These are phyloP conservation scores for Hylaeus volcanicus DNA, from an alignment of 1,140 invertebrate species.

Conservation along the genomic window DNA sequence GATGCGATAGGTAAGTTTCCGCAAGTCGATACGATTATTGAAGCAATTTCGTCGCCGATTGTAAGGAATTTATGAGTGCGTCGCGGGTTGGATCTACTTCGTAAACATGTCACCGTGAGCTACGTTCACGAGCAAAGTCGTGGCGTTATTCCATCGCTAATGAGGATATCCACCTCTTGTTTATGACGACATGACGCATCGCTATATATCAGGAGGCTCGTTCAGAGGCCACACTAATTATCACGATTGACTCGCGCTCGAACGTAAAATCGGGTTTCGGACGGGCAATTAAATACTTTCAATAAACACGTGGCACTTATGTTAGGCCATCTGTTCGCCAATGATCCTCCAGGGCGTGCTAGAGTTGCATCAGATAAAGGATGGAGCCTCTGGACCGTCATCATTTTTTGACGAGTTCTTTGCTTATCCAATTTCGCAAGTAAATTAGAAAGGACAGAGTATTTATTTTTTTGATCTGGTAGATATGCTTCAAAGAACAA, in stretches of 20 bases:
- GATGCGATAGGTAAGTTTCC: no score
- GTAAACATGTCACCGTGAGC: conserved; percentile 14
- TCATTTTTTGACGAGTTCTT: background rate
- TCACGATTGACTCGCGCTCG: background rate
- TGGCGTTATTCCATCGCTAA: conserved; percentile 21
- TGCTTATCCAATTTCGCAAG: no score
- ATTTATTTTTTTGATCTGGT: no score
- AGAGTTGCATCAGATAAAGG: background rate
- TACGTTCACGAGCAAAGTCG: background rate
- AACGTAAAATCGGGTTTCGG: background rate
- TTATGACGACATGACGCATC: background rate
- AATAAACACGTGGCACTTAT: conserved; percentile 10
- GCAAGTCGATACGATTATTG: no score
- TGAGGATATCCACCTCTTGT: conserved; percentile 23
- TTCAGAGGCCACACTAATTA: conserved; percentile 13
- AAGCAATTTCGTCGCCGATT: background rate
- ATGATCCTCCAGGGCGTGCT: background rate
- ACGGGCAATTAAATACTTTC: conserved; percentile 1
- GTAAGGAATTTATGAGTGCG: background rate
- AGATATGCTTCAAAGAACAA: no score
- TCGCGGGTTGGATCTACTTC: background rate
- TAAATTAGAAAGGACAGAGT: no score
- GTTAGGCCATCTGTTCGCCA: background rate
- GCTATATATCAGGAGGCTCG: conserved; percentile 1
- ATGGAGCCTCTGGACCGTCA: background rate